Evolutionary conservation across 2,113 vertebrate genomes (phyloP), one percentile per base, ranked within the genome.

Genomic region (Heptranchias perlo): DNA sequence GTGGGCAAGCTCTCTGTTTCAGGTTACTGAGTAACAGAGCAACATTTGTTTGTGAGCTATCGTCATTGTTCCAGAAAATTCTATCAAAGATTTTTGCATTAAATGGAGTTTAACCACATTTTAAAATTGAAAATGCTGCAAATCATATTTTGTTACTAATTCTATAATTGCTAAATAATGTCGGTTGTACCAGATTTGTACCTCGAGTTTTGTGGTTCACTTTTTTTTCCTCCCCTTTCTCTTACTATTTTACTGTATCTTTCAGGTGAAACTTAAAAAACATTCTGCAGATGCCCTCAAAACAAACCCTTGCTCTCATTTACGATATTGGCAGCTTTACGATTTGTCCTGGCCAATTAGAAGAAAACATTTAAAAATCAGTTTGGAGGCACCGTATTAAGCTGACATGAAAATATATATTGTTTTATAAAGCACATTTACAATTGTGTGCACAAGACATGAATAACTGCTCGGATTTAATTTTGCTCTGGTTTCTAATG

Each of bases 1-100:
- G 23, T 69, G 94, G 94, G 94, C 94, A 95, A 95, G 94, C 47
- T 67, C 39, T 95, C 94, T 95, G 94, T 69, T 95, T 95, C 94
- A 95, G 94, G 94, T 95, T 95, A 95, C 47, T 67, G 94, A 69
- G 44, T 49, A 95, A 95, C 94, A 95, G 93, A 94, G 65, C 65
- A 95, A 69, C 65, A 73, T 69, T 95, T 95, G 94, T 95, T 95
- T 95, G 64, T 44, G 64, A 95, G 28, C 91, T 69, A 69, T 69
- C 25, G 44, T 73, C 44, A 69, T 95, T 67, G 94, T 69, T 95
- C 44, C 94, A 95, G 44, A 16, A 73, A 69, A 95, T 52, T 69
- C 39, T 49, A 95, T 95, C 44, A 67, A 95, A 67, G 65, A 67
- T 64, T 93, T 69, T 49, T 52, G 44, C 47, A 69, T 67, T 52